Base-by-base conservation (phyloP, 2,888 invertebrate species). In the Pecten maximus region DNA sequence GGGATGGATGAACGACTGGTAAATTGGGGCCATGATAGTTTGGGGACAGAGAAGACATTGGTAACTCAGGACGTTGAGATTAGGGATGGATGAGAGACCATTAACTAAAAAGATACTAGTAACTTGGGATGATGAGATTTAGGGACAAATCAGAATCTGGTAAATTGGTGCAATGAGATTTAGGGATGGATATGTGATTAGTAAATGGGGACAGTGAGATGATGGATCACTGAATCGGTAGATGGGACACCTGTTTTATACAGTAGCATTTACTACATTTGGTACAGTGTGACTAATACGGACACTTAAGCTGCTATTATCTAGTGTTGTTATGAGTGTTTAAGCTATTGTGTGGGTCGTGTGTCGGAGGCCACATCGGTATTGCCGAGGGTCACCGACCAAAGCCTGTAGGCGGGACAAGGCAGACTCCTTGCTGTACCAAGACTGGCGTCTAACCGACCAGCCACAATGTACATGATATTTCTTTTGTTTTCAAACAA, bases 351-450 rank as follows among this genome's bases (percentile, higher is more conserved):
- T 74, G 74, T 8, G 74, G 28, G 74, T 74, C 74, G 74, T 74
- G 74, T 74, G 74, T 74, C 74, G 23, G 74, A 74, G 74, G 35
- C 74, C 74, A 74, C 35, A 10, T 35, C 12, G 12, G 35, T 74
- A 35, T 74, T 74, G 16, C 74, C 35, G 28, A 74, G 74, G 74
- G 74, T 74, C 74, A 74, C 12, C 74, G 35, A 74, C 74, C 74
- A 74, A 74, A 74, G 74, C 74, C 74, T 74, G 74, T 23, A 35
- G 74, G 74, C 74, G 74, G 74, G 35, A 74, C 74, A 23, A 54
- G n/a, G n/a, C 54, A 74, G 74, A 8, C 74, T 74, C 35, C 74
- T 35, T 35, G 35, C 6, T 35, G 12, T 74, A 74, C 35, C 74
- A 74, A 6, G 74, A 35, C 74, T 35, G 74, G 74, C 74, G 74